phyloP scores from a whole-genome alignment of 2,888 invertebrate genomes.

The Pristionchus maxplancki region DNA sequence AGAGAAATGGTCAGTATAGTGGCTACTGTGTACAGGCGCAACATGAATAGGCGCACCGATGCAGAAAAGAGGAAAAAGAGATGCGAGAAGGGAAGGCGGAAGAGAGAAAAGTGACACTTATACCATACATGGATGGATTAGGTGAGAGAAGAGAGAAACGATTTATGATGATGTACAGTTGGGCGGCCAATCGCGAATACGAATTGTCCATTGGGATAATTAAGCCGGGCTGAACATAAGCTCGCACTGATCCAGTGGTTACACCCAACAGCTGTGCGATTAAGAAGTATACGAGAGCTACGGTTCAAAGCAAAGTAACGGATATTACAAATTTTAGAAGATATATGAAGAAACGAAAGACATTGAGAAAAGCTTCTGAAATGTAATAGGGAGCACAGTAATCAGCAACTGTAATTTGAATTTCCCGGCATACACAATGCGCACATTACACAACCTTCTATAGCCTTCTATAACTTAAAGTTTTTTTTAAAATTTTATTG shows the following conservation, averaged over 20 bases:
- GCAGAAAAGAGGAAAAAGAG: conserved; percentile 39
- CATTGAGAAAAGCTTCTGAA: too few species aligned
- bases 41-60: conserved; percentile 39
- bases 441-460: too few species aligned
- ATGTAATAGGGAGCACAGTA: neutral
- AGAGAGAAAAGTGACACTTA: conserved; percentile 43
- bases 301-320: neutral
- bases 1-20: conserved; percentile 32
- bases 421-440: neutral
- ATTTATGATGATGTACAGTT: neutral
- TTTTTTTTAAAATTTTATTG: too few species aligned
- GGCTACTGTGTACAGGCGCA: conserved; percentile 37
- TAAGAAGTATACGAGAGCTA: neutral
- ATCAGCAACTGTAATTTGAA: neutral
- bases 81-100: conserved; percentile 13
- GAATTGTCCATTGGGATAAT: neutral
- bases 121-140: conserved; percentile 43
- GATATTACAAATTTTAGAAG: neutral
- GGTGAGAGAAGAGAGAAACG: conserved; percentile 24
- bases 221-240: neutral
- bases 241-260: conserved; percentile 1
- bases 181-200: conserved; percentile 24
- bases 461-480: too few species aligned
- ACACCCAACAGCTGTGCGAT: conserved; percentile 31
- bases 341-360: neutral